Evolutionary conservation across 2,888 invertebrate genomes (phyloP).

Genomic region (Pammene aurita): DNA sequence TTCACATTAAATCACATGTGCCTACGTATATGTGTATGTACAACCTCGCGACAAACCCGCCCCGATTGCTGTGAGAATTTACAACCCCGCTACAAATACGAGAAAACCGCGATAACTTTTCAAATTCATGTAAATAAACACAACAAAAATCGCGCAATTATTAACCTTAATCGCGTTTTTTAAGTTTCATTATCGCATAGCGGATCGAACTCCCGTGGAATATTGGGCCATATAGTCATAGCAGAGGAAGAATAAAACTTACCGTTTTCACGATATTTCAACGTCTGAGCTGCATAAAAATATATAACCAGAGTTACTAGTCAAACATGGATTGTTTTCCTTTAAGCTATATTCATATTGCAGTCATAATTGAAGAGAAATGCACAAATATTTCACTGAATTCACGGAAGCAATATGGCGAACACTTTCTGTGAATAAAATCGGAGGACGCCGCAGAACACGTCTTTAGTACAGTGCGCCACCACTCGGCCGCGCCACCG

Average conservation of each 20-base stretch:
- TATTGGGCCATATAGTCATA: slow-evolving; percentile 84
- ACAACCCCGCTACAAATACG: slow-evolving; percentile 62
- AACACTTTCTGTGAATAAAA: slow-evolving; percentile 82
- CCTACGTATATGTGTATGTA: slow-evolving; percentile 76
- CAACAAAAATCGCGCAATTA: slow-evolving; percentile 84
- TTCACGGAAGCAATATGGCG: slow-evolving; percentile 84
- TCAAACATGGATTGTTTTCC: slow-evolving; percentile 65
- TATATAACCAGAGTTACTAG: slow-evolving; percentile 61
- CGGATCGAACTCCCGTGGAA: slow-evolving; percentile 84
- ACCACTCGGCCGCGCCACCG: slow-evolving; percentile 67
- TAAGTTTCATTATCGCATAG: slow-evolving; percentile 85
- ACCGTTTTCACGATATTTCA: slow-evolving; percentile 73
- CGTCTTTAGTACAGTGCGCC: slow-evolving; percentile 80
- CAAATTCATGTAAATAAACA: slow-evolving; percentile 84
- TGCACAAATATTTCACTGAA: slow-evolving; percentile 77
- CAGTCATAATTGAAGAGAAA: slow-evolving; percentile 81
- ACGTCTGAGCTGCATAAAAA: slow-evolving; percentile 62
- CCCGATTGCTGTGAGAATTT: slow-evolving; percentile 63
- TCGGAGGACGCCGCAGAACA: slow-evolving; percentile 83
- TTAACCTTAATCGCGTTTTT: slow-evolving; percentile 85
- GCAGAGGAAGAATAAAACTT: slow-evolving; percentile 80
- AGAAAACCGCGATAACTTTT: slow-evolving; percentile 83
- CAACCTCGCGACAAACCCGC: slow-evolving; percentile 71
- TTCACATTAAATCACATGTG: slow-evolving; percentile 79
- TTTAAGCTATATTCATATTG: slow-evolving; percentile 79